Conservation (phyloP, 2,797 vertebrate species). For the Vespertilio murinus region DNA sequence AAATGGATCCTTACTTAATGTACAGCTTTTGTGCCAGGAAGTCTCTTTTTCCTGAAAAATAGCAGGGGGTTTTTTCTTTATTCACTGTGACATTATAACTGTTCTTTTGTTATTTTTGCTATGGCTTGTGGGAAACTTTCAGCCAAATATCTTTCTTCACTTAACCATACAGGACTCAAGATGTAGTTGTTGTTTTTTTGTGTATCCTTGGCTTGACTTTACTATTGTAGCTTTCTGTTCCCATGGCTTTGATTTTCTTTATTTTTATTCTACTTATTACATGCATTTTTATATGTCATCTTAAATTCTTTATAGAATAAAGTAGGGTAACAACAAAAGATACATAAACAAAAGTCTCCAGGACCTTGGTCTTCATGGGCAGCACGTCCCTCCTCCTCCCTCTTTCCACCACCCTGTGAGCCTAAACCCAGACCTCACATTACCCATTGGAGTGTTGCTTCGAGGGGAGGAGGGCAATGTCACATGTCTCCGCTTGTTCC, state of each 20-base stretch:
- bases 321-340: neutral
- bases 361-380: neutral
- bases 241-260: neutral
- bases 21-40: neutral
- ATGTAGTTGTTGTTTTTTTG: accelerated
- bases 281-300: neutral
- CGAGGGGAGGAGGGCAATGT: slow-evolving; percentile 97
- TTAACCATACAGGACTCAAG: neutral
- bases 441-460: slow-evolving; percentile 99
- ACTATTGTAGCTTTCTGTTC: neutral
- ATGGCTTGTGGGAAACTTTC: neutral
- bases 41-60: neutral
- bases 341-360: neutral
- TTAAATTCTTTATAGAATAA: neutral
- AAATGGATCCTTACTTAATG: neutral
- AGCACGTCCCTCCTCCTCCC: neutral
- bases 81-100: neutral
- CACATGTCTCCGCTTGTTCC: slow-evolving; percentile 96
- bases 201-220: neutral
- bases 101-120: slow-evolving; percentile 15
- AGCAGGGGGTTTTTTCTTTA: neutral
- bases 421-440: slow-evolving; percentile 48
- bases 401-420: neutral
- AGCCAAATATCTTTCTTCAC: neutral
- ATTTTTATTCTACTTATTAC: neutral